Percentiles rank a stretch among this genome's conserved stretches.
These are phyloP conservation scores for Caenorhabditis elegans DNA, from an alignment of 1,140 invertebrate genomes.

Conservation along the genomic window DNA sequence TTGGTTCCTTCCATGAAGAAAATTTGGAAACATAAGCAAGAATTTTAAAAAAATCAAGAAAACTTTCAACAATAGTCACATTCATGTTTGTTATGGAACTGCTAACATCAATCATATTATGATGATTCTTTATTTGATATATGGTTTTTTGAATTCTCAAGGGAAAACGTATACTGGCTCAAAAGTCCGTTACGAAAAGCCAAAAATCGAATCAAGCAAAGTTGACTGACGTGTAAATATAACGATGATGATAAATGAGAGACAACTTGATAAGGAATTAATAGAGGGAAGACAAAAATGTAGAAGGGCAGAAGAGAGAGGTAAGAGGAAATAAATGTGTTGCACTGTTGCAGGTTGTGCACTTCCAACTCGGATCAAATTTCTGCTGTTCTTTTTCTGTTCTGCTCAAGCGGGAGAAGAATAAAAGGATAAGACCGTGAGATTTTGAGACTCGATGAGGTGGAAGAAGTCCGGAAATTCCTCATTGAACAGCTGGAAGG, in stretches of 20 bases:
- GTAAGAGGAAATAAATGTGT: background rate
- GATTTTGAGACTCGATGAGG: conserved; percentile 7
- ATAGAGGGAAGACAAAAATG: background rate
- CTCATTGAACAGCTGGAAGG: background rate
- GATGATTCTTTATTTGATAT: background rate
- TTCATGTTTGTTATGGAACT: background rate
- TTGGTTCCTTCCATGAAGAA: too few relatives aligned
- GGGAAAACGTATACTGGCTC: background rate
- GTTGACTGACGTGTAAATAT: background rate
- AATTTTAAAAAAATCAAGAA: background rate
- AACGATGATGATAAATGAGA: conserved; percentile 24
- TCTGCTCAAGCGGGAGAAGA: conserved; percentile 1
- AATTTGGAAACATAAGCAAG: background rate
- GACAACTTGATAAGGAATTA: background rate
- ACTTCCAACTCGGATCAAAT: conserved; percentile 8
- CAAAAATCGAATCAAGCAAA: background rate
- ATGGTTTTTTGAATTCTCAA: background rate
- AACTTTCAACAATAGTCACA: too few relatives aligned
- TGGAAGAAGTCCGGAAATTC: background rate
- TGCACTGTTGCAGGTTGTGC: background rate
- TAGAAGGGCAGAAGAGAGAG: background rate
- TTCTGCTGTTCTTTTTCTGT: background rate
- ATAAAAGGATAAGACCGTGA: background rate
- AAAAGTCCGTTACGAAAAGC: background rate
- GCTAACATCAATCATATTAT: background rate